Evolutionary conservation across 2,113 vertebrate species (phyloP).

Genomic region (Ginglymostoma cirratum): DNA sequence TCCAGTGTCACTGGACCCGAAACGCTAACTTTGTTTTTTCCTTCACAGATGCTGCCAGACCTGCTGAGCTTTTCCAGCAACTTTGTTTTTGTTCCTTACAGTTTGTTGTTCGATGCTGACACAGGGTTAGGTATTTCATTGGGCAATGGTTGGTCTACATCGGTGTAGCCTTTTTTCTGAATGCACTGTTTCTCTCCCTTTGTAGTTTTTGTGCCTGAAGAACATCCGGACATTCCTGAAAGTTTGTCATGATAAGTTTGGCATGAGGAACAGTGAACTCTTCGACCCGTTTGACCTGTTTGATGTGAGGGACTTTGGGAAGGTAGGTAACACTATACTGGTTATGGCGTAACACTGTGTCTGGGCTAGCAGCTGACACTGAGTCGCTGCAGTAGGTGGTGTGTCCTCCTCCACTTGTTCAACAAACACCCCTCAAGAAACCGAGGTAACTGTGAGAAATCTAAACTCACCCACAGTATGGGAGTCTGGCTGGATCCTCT

Average conservation of each 20-base stretch:
- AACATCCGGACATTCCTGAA: slow-evolving; percentile 95
- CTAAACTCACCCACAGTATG: too few species aligned
- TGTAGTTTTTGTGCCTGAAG: slow-evolving; percentile 91
- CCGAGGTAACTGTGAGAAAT: too few species aligned
- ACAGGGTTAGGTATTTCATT: background rate
- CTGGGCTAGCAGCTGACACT: background rate
- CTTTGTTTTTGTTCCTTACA: too few species aligned
- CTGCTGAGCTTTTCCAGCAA: too few species aligned
- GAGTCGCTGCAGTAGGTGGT: too few species aligned
- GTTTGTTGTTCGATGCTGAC: too few species aligned
- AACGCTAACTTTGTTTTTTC: too few species aligned
- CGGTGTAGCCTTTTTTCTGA: background rate
- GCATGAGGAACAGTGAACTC: slow-evolving; percentile 84
- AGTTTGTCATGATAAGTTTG: slow-evolving; percentile 92
- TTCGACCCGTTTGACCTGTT: slow-evolving; percentile 98
- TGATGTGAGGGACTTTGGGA: slow-evolving; percentile 93
- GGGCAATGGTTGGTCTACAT: background rate
- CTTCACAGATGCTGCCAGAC: too few species aligned
- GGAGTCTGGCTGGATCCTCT: too few species aligned
- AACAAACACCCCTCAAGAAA: too few species aligned
- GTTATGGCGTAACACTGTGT: background rate
- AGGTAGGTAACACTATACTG: slow-evolving; percentile 64
- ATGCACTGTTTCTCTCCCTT: background rate
- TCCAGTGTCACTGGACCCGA: too few species aligned
- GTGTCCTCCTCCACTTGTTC: too few species aligned